Evolutionary conservation across 2,797 vertebrate species (phyloP).

Genomic region (Lemur catta): DNA sequence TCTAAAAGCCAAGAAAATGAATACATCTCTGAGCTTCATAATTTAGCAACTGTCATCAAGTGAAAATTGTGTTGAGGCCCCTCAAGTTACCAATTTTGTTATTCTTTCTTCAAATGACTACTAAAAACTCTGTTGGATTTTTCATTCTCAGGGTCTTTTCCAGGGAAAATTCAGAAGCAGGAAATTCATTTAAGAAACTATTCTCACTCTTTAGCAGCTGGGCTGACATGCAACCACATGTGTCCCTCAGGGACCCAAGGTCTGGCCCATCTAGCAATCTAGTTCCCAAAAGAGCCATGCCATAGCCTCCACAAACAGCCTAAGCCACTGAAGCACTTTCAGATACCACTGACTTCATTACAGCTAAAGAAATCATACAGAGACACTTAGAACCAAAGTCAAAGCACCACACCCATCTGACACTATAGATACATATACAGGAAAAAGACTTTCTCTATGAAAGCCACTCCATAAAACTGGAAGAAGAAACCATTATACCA

Average conservation of each 20-base stretch:
- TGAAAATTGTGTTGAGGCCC: not conserved
- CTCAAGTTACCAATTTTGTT: not conserved
- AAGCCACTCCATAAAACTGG: not conserved
- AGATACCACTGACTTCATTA: not conserved
- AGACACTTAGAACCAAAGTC: not conserved
- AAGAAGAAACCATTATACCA: not conserved
- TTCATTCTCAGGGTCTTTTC: not conserved
- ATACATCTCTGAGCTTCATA: not conserved
- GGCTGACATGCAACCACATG: not conserved
- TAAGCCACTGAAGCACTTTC: not conserved
- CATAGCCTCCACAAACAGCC: not conserved
- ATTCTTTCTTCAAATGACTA: not conserved
- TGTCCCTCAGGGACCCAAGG: not conserved
- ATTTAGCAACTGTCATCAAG: not conserved
- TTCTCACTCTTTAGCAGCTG: not conserved
- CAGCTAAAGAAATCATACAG: not conserved
- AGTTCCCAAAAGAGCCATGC: too few relatives aligned
- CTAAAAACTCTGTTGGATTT: not conserved
- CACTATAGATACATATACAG: not conserved
- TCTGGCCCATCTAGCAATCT: not conserved
- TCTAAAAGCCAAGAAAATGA: not conserved
- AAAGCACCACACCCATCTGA: not conserved
- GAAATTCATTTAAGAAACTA: not conserved
- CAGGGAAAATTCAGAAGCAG: not conserved
- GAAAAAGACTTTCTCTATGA: not conserved